Evolutionary conservation across 2,797 vertebrate genomes (phyloP).

Genomic region (Gadopsis bispinosus): DNA sequence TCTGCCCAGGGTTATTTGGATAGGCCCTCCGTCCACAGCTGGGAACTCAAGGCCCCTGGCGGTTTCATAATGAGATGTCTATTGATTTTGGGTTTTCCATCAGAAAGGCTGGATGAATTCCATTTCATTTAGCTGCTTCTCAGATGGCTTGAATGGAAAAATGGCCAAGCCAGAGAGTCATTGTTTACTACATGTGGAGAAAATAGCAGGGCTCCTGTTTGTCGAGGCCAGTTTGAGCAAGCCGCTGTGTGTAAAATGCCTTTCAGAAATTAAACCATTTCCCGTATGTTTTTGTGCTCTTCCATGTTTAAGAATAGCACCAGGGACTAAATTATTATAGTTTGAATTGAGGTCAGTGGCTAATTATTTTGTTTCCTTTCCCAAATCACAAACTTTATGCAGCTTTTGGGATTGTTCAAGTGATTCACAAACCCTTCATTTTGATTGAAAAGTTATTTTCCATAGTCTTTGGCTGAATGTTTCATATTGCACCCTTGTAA

Average conservation of each 20-base stretch:
- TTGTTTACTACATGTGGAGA: constrained; percentile 59
- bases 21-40: constrained; percentile 70
- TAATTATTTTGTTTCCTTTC: constrained; percentile 7
- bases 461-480: not conserved
- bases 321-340: not conserved
- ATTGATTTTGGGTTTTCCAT: constrained; percentile 80
- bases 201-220: constrained; percentile 21
- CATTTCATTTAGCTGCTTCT: constrained; percentile 72
- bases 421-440: not conserved
- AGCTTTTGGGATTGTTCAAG: not conserved
- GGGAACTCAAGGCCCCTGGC: constrained; percentile 59
- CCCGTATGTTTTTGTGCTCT: not conserved
- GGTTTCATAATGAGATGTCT: constrained; percentile 74
- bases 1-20: constrained; percentile 73
- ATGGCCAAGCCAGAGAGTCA: constrained; percentile 50
- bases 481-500: not conserved
- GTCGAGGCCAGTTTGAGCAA: constrained; percentile 9
- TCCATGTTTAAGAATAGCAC: not conserved
- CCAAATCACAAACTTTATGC: not conserved
- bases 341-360: not conserved
- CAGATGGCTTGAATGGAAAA: constrained; percentile 55
- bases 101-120: constrained; percentile 75
- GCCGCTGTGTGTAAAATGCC: constrained; percentile 12
- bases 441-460: not conserved
- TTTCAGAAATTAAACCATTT: constrained; percentile 36